A percentile compares a stretch with the other conserved stretches of the same genome.
phyloP scores from a whole-genome alignment of 2,797 vertebrate genomes.

The Nothura maculosa region DNA sequence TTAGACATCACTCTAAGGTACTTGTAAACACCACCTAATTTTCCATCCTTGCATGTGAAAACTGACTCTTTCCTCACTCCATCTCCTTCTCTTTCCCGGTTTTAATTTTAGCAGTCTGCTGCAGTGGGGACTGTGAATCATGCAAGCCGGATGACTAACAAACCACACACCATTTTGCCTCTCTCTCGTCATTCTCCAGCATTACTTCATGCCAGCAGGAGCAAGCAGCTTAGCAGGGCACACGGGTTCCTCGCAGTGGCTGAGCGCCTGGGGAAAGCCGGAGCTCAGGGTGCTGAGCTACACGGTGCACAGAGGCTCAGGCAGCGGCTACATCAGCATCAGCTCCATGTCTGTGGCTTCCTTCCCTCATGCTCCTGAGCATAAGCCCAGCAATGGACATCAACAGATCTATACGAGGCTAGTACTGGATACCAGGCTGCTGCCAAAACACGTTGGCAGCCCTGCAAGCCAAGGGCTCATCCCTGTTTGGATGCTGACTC shows the following conservation, averaged over 20 bases:
- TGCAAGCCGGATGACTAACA: background rate
- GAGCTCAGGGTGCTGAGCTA: background rate
- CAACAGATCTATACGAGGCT: background rate
- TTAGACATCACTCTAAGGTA: constrained; percentile 25
- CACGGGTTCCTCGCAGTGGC: background rate
- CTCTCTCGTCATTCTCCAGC: background rate
- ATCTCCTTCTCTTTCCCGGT: background rate
- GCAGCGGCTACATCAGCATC: background rate
- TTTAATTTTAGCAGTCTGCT: constrained; percentile 5
- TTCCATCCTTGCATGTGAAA: constrained; percentile 13
- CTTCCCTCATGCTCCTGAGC: background rate
- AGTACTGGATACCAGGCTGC: background rate
- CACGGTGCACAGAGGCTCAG: background rate
- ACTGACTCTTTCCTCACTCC: background rate
- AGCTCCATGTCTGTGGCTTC: background rate
- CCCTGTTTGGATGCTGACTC: background rate
- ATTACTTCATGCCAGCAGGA: background rate
- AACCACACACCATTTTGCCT: background rate
- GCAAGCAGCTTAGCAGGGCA: background rate
- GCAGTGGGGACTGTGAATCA: constrained; percentile 43
- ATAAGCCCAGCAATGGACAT: background rate
- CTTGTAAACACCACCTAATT: background rate
- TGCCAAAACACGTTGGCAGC: background rate
- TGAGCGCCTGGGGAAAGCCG: background rate
- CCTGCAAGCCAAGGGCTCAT: background rate